Conservation (phyloP, 1,140 invertebrate genomes). For the Pseudachorutes palmiensis region DNA sequence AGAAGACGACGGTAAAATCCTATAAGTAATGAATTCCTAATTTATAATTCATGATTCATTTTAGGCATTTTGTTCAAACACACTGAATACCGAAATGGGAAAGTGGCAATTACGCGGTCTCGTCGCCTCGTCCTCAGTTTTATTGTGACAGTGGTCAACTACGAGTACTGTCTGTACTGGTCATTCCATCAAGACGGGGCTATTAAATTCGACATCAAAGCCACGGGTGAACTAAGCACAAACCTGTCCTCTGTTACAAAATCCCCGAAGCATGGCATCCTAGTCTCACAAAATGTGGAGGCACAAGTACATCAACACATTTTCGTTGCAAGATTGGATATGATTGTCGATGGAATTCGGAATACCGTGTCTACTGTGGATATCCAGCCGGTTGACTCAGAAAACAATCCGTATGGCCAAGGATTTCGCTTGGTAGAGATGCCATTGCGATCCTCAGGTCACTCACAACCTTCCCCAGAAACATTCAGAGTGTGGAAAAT, state of each 20-base stretch:
- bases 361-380: constrained; percentile 31
- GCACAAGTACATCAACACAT: constrained; percentile 37
- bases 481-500: constrained; percentile 30
- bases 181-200: constrained; percentile 34
- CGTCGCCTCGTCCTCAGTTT: constrained; percentile 32
- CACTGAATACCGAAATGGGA: constrained; percentile 35
- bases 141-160: constrained; percentile 37
- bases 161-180: constrained; percentile 37
- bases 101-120: constrained; percentile 21
- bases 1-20: constrained; percentile 37
- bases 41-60: too few relatives aligned
- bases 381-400: constrained; percentile 21
- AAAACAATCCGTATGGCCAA: constrained; percentile 32
- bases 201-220: constrained; percentile 33
- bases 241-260: constrained; percentile 24
- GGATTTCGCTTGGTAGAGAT: constrained; percentile 29
- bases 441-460: constrained; percentile 8
- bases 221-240: constrained; percentile 35
- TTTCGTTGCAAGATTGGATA: constrained; percentile 31
- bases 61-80: constrained; percentile 33
- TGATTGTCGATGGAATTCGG: constrained; percentile 32
- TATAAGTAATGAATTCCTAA: too few relatives aligned
- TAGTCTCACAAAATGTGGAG: constrained; percentile 21
- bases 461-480: neutral
- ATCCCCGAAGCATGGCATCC: constrained; percentile 22